Evolutionary conservation across 2,113 vertebrate genomes (phyloP), one percentile per base, ranked within the genome.

Genomic region (Salvelinus namaycush): DNA sequence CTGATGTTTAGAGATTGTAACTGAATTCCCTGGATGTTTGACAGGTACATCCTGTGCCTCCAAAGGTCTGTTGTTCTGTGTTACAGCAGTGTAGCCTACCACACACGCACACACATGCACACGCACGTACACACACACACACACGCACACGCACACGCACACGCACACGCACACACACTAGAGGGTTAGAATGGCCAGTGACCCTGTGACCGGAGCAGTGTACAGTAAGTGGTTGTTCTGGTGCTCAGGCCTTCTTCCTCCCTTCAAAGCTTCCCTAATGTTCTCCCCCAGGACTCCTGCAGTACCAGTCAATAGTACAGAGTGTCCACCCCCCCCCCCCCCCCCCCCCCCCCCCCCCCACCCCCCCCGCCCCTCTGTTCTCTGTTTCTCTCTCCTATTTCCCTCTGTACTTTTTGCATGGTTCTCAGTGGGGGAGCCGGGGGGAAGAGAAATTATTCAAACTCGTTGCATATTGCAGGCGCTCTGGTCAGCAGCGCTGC

Each of bases 381-480:
- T 81, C 79, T 69, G 39, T 44, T 79, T 74, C 69, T 77, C 68
- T 51, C 39, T 54, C 13, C 22, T 29, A 22, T 70, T n/a, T 74
- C 48, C 70, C 72, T 81, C 75, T 70, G 51, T n/a, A 48, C 72
- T 72, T 60, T 88, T 76, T 73, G 72, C 78, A 64, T 80, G 72
- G 77, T 78, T 75, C 80, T 88, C 77, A 57, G 79, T 79, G 29
- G 80, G 78, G 80, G 86, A 89, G 91, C 92, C 87, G 89, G 68
- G 20, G 89, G 92, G 92, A 88, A 90, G 76, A 90, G 90, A 92
- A 93, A 94, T 93, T 91, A 44, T 44, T 44, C 9, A 92, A 90
- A 91, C 88, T 90, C 88, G 87, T 89, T 93, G 92, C 92, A 93
- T 92, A 92, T 92, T 94, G 92, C 88, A 91, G 88, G 81, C 89